Base-by-base conservation (phyloP, 2,888 invertebrate genomes). In the Dryococelus australis region DNA sequence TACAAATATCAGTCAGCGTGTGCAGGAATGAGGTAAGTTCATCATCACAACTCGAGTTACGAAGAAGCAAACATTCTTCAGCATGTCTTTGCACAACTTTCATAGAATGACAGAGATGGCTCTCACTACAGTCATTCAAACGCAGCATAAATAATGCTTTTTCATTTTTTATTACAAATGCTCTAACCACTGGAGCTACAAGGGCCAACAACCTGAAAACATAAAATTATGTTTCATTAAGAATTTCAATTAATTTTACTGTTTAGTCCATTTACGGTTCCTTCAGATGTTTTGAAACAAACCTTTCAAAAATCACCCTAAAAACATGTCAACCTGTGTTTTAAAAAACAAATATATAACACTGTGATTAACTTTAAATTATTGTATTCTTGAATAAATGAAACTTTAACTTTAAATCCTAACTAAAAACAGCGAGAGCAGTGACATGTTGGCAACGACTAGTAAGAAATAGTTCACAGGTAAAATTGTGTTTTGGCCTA, bases 201-300 rank as follows among this genome's bases (percentile, higher is more conserved):
- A 90, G 90, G 27, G 91, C 90, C 87, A 92, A 90, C 87, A 92
- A 89, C 88, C 92, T 92, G 85, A 35, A 90, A 90, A 87, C 0
- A 87, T 51, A 86, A 85, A 84, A 85, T 35, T 53, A 27, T 26
- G 78, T 27, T 26, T 26, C 27, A 26, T 79, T 26, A 12, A 8
- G 47, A 35, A 92, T 90, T 89, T 93, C 92, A 91, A 94, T 93
- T 26, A 95, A 90, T 90, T 93, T 92, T n/a, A 28, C 35, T 35
- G 35, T 35, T 3, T 35, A 35, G 35, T 35, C 35, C 35, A 35
- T 35, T 35, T 4, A 35, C 35, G 35, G 35, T 35, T 35, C 4
- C 35, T 35, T 35, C 4, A 4, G 4, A 35, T 35, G 4, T 35
- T 35, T 35, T 35, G 4, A 35, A 35, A 35, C 1, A 4, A 35